Evolutionary conservation across 2,113 vertebrate genomes (phyloP).

Genomic region (Strix aluco): DNA sequence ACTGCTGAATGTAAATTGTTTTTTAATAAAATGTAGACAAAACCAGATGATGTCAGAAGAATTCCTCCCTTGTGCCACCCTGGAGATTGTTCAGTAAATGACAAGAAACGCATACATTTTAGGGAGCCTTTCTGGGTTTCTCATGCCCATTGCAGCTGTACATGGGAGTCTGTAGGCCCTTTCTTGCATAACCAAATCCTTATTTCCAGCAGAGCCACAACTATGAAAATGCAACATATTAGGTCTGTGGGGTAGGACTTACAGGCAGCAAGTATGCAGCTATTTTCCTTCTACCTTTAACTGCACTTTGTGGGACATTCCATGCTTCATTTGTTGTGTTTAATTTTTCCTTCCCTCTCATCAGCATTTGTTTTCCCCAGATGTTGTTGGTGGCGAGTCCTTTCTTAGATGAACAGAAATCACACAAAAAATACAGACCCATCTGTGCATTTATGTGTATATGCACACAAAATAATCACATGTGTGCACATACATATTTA

Average conservation of each 20-base stretch:
- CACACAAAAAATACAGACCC: not conserved
- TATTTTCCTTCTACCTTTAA: not conserved
- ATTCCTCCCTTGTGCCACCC: constrained; percentile 47
- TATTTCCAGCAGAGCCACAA: not conserved
- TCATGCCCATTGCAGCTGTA: not conserved
- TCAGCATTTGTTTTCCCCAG: not conserved
- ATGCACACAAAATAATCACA: not conserved
- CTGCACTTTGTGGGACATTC: not conserved
- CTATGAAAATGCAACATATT: not conserved
- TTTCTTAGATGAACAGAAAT: not conserved
- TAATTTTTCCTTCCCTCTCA: not conserved
- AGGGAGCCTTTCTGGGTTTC: not conserved
- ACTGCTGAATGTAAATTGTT: constrained; percentile 54
- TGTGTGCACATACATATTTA: not conserved
- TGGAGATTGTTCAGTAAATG: not conserved
- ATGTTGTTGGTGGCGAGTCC: not conserved
- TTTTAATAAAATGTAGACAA: constrained; percentile 63
- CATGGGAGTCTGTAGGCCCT: not conserved
- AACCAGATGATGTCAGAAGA: constrained; percentile 47
- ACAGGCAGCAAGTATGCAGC: accelerated
- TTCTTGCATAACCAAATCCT: not conserved
- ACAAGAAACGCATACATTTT: not conserved
- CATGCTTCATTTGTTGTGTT: not conserved
- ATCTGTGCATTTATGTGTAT: no score
- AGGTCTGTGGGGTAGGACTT: not conserved